Base-by-base conservation (phyloP, 2,888 invertebrate species). In the Nasonovia ribisnigri region DNA sequence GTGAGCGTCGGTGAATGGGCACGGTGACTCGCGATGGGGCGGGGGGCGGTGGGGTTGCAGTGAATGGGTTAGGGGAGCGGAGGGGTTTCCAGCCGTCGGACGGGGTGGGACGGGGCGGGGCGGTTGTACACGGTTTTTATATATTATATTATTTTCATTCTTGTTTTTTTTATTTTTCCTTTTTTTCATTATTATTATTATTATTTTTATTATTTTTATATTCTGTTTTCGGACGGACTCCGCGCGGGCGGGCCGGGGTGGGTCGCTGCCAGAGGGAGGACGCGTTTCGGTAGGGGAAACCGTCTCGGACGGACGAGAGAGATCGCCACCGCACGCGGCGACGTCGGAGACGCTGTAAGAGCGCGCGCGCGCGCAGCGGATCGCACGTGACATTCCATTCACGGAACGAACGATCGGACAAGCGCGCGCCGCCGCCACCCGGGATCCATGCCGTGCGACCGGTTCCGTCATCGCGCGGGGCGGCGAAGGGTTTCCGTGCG, bases 331-430 rank as follows among this genome's bases (percentile, higher is more conserved):
- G 29, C 51, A 36, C 26, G 88, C 43, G 88, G 42, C 87, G 88
- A 48, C 77, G 92, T 20, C 48, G 46, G 29, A 46, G 48, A 88
- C 20, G 92, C 48, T 51, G 88, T 42, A 57, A 24, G 54, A 5
- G 43, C 60, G 87, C 86, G 77, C 77, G 43, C 60, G 87, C 86
- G 77, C 77, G n/a, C 60, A 10, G 92, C 42, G 54, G 54, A 88
- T 84, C 93, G 93, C 90, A 90, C 93, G 93, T 90, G 93, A 93
- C 93, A 93, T 93, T 93, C 93, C 93, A 67, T 93, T 93, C 93
- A 87, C 90, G 84, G 88, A 92, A 92, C 88, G 92, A 54, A 46
- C 88, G 91, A 10, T 77, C 77, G 77, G 67, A 77, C 77, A 16
- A 42, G 60, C 91, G 91, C 60, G 29, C 60, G 60, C 60, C 60